A percentile compares a stretch with the other conserved stretches of the same genome.
Conservation (phyloP, 2,888 invertebrate genomes). For the Creontiades dilutus region DNA sequence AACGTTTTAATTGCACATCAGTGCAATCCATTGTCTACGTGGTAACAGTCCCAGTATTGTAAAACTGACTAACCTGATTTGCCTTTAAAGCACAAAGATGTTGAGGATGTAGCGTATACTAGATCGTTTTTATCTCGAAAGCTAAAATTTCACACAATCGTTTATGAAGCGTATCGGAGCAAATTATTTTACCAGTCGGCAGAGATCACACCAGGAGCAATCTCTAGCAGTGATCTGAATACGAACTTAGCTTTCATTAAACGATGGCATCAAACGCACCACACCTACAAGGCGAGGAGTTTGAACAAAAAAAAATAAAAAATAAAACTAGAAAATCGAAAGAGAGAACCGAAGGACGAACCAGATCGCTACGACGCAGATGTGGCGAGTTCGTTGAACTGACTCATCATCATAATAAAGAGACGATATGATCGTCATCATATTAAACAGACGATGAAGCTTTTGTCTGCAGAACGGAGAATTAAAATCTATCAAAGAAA, state of each 20-base stretch:
- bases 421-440: no score
- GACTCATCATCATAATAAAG: no score
- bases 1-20: no score
- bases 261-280: background rate
- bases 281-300: background rate
- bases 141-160: background rate
- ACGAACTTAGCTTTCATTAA: background rate
- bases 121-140: background rate
- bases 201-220: background rate
- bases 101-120: no score
- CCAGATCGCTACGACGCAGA: background rate
- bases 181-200: background rate
- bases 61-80: no score
- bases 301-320: background rate
- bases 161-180: background rate
- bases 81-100: no score
- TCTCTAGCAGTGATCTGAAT: background rate
- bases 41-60: no score
- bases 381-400: background rate
- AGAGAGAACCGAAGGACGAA: conserved; percentile 7
- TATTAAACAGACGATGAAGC: no score
- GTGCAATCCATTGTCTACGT: no score
- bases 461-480: no score
- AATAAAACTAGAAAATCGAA: conserved; percentile 2
- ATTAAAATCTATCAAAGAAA: no score